phyloP scores from a whole-genome alignment of 2,888 invertebrate species.

The Amphipyra berbera region DNA sequence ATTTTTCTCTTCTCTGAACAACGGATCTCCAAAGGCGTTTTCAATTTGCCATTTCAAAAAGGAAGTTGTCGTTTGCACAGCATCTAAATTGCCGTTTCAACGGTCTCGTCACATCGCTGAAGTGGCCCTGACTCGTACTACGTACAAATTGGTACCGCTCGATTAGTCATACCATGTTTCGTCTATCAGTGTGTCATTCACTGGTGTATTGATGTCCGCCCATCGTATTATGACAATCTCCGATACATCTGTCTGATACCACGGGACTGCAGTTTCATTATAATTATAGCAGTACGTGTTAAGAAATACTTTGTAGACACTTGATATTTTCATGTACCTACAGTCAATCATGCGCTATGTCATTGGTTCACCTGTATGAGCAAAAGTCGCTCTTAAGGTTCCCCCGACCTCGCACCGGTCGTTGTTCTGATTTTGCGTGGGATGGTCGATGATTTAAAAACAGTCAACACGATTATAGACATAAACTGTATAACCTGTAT shows the following conservation, averaged over 20 bases:
- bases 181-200: conserved; percentile 62
- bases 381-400: conserved; percentile 66
- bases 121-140: conserved; percentile 69
- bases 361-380: conserved; percentile 55
- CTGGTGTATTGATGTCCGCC: conserved; percentile 48
- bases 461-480: conserved; percentile 32
- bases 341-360: conserved; percentile 42
- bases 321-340: conserved; percentile 41
- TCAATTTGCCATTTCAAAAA: conserved; percentile 68
- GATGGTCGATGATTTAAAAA: conserved; percentile 64
- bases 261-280: conserved; percentile 11
- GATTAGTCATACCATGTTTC: conserved; percentile 69
- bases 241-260: conserved; percentile 20
- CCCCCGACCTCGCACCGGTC: conserved; percentile 61
- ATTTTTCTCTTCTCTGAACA: conserved; percentile 34
- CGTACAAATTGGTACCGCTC: conserved; percentile 63
- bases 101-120: conserved; percentile 67
- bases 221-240: conserved; percentile 40
- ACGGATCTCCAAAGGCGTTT: conserved; percentile 53
- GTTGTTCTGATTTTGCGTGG: conserved; percentile 68
- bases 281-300: background rate
- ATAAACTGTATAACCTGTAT: conserved; percentile 49
- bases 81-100: conserved; percentile 73
- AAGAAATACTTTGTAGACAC: conserved; percentile 19
- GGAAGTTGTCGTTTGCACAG: conserved; percentile 77